Evolutionary conservation across 2,888 invertebrate genomes (phyloP).

Genomic region (Agrochola circellaris): DNA sequence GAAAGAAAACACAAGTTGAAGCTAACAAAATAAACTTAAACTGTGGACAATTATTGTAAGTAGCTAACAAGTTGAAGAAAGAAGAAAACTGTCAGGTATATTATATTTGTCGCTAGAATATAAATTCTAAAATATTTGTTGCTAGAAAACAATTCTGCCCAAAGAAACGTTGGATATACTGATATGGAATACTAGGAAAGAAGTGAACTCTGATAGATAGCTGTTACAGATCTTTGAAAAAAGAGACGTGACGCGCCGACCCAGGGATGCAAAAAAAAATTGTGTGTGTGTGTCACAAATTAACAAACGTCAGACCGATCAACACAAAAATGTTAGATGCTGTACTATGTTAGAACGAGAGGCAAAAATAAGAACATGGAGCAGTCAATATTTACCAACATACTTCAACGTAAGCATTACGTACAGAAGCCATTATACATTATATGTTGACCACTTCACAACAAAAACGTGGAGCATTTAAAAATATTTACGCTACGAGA

Average conservation of each 20-base stretch:
- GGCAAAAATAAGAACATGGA: not conserved
- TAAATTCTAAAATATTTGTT: no score
- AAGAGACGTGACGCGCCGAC: not conserved
- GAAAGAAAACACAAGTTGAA: not conserved
- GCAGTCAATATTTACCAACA: conserved; percentile 31
- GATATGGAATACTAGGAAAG: not conserved
- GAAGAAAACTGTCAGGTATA: not conserved
- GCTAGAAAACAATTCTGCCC: not conserved
- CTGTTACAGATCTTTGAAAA: not conserved
- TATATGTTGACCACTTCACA: conserved; percentile 5
- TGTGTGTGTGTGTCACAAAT: no score
- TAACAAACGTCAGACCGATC: not conserved
- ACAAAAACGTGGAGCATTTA: conserved; percentile 12
- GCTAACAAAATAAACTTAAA: not conserved
- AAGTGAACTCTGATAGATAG: not conserved
- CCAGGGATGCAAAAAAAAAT: not conserved
- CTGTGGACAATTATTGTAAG: not conserved
- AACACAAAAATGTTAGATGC: conserved; percentile 4
- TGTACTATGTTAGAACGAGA: not conserved
- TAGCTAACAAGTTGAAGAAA: not conserved
- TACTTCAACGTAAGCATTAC: conserved; percentile 1
- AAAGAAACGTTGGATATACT: not conserved
- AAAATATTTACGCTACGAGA: conserved; percentile 25
- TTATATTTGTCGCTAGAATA: not conserved
- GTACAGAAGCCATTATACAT: conserved; percentile 1